phyloP scores from a whole-genome alignment of 2,888 invertebrate genomes.

The Cheilosia pagana region DNA sequence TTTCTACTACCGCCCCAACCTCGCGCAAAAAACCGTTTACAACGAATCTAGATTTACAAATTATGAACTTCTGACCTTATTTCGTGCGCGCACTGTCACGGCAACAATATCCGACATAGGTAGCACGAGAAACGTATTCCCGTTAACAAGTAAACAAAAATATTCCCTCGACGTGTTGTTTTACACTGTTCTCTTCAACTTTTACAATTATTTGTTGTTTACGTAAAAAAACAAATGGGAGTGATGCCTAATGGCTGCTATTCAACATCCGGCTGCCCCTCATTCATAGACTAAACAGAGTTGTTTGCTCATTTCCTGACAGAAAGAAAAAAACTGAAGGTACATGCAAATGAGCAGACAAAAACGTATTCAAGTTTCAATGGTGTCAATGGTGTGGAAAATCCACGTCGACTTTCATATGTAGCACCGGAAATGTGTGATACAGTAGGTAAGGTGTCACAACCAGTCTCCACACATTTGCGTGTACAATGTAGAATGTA shows the following conservation, averaged over 20 bases:
- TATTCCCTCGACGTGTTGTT: neutral
- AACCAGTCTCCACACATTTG: too few species aligned
- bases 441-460: too few species aligned
- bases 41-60: slow-evolving; percentile 2
- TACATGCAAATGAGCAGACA: neutral
- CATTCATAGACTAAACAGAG: neutral
- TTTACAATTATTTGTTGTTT: neutral
- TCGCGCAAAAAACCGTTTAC: neutral
- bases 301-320: neutral
- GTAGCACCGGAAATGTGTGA: neutral
- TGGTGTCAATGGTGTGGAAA: neutral
- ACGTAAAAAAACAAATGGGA: neutral
- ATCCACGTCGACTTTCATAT: neutral
- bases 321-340: neutral
- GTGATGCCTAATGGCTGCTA: neutral
- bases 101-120: neutral
- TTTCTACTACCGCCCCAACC: neutral
- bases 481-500: too few species aligned
- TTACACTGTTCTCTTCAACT: neutral
- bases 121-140: neutral
- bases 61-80: neutral
- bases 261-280: neutral
- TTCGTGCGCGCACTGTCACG: neutral
- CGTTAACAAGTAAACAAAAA: neutral
- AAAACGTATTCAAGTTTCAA: slow-evolving; percentile 1